phyloP scores from a whole-genome alignment of 2,797 vertebrate genomes.

The Gymnothorax javanicus region DNA sequence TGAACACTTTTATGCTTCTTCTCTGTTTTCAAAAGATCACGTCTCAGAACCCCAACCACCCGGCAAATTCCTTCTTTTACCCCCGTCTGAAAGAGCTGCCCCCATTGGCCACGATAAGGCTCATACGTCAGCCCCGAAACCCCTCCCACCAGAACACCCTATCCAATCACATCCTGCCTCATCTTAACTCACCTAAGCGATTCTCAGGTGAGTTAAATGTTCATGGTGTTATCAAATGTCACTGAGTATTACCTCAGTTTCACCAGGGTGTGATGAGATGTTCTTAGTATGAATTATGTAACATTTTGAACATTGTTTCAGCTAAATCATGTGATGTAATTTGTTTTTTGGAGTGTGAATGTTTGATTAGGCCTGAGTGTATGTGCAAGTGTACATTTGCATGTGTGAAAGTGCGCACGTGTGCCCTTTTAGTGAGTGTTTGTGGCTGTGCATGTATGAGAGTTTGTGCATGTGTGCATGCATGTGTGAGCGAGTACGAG shows the following conservation, averaged over 20 bases:
- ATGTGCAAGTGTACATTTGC: too few relatives aligned
- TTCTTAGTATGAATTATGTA: too few relatives aligned
- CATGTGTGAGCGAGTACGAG: not conserved
- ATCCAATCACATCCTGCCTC: slow-evolving; percentile 79
- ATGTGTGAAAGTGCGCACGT: too few relatives aligned
- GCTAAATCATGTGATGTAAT: too few relatives aligned
- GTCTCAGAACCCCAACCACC: slow-evolving; percentile 79
- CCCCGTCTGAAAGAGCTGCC: slow-evolving; percentile 75
- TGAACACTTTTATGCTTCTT: not conserved
- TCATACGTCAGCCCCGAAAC: slow-evolving; percentile 63
- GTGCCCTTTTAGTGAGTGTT: too few relatives aligned
- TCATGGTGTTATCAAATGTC: not conserved
- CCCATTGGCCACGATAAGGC: slow-evolving; percentile 71
- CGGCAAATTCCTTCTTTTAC: slow-evolving; percentile 80
- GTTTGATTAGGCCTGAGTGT: too few relatives aligned
- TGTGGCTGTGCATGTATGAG: too few relatives aligned
- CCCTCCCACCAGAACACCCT: slow-evolving; percentile 61
- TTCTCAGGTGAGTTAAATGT: slow-evolving; percentile 65
- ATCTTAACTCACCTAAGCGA: slow-evolving; percentile 63
- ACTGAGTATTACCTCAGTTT: not conserved
- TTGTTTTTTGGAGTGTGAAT: too few relatives aligned
- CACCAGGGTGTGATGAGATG: too few relatives aligned
- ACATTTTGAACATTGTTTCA: too few relatives aligned
- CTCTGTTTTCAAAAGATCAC: slow-evolving; percentile 66
- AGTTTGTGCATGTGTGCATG: not conserved